Base-by-base conservation (phyloP, 2,113 vertebrate genomes). In the Caranx ignobilis region DNA sequence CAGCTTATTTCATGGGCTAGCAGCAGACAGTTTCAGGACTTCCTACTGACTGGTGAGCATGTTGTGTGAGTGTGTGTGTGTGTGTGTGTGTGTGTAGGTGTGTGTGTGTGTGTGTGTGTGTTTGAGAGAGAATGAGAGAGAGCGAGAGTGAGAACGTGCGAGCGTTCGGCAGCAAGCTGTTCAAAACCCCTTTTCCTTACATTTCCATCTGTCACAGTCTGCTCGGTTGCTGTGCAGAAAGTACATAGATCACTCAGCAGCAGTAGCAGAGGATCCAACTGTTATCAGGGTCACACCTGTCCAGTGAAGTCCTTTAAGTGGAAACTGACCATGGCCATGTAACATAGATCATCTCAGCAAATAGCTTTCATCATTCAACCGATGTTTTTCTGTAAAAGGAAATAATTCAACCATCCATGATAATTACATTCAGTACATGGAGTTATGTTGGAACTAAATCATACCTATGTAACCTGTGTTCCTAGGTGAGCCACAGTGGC, bases 1-100 rank as follows among this genome's bases (percentile, higher is more conserved):
- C 84, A 89, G 88, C 87, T 91, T 90, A 93, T 93, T 92, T 93
- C 91, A 93, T 93, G 90, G 92, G 72, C 91, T 86, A 77, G 85
- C 84, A 85, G 85, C 85, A 88, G 85, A 92, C 83, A 89, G 79
- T 86, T 85, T 86, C 83, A 82, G 72, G 87, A 88, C 87, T 90
- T 93, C 88, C 88, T 86, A 73, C 81, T 4, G 62, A 82, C 85
- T 86, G 66, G 69, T 82, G 70, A 81, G 63, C 57, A 35, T 56
- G 15, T 35, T 55, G 59, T 65, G 78, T 76, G 13, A 56, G 75
- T 54, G 39, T 74, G 70, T 56, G 52, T 45, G 77, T 56, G 62
- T 60, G 47, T 64, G 75, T 68, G 71, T 74, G 81, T 69, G 70
- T 62, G 52, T 34, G 62, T 78, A 82, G 47, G 43, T 70, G 56